Base-by-base conservation (phyloP, 92 coral and sea anemone species). In the Metridium senile region DNA sequence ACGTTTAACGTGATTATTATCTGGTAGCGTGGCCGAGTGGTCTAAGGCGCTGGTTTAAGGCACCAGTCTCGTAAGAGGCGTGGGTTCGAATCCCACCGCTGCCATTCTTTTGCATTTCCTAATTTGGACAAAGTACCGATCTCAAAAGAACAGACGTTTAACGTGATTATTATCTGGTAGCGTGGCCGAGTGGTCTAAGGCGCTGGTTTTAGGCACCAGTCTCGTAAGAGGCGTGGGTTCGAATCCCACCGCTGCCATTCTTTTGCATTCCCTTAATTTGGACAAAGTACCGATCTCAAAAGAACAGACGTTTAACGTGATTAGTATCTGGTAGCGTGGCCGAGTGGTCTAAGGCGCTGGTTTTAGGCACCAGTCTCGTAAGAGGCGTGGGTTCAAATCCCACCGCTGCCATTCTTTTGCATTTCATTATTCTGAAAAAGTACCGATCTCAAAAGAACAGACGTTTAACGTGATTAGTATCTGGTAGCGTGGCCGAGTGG, bases 41-140 rank as follows among this genome's bases (percentile, higher is more conserved):
- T 92, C 97, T 86, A 92, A 89, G 94, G 97, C 28, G 31, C 28
- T 59, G 65, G 65, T 59, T 59, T 26, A 59, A 59, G 65, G 65
- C 65, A 59, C 65, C 65, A 90, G 97, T 92, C 97, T 68, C 83
- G 81, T 59, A 46, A 76, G 81, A 76, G 97, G 97, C 98, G 97
- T 93, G 98, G 98, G 98, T 93, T 93, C 97, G 98, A 93, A 91
- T 93, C 98, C 98, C 98, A 93, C 98, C 98, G 98, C 98, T 93
- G 97, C 98, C 98, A 93, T 35, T 59, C 16, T 53, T 53, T 53
- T 53, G n/a, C n/a, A n/a, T n/a, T n/a, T n/a, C n/a, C n/a, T n/a
- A n/a, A n/a, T n/a, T n/a, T n/a, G n/a, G n/a, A n/a, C n/a, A n/a
- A n/a, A n/a, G n/a, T n/a, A n/a, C n/a, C n/a, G n/a, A n/a, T n/a